Evolutionary conservation across 2,113 vertebrate species (phyloP).

Genomic region (Uropsilus gracilis): DNA sequence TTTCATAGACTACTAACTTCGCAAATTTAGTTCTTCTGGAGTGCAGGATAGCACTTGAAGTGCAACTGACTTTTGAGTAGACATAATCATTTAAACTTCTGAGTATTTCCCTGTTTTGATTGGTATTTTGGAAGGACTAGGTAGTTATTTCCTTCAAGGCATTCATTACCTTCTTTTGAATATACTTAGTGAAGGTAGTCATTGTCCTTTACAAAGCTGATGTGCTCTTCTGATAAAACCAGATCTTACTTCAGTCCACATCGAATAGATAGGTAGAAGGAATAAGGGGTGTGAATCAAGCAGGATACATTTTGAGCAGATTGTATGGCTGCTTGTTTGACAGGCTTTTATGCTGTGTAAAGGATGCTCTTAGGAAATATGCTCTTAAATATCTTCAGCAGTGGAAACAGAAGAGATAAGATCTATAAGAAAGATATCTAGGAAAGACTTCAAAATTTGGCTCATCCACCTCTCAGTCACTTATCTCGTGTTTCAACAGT

Average conservation of each 20-base stretch:
- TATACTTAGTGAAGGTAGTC: not conserved
- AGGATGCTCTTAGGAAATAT: not conserved
- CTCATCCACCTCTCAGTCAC: not conserved
- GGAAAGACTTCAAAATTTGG: not conserved
- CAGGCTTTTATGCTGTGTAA: not conserved
- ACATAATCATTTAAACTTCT: not conserved
- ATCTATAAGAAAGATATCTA: not conserved
- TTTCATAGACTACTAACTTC: not conserved
- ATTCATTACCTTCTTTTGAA: not conserved
- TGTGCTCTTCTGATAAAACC: not conserved
- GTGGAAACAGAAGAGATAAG: not conserved
- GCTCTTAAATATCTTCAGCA: not conserved
- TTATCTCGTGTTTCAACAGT: not conserved
- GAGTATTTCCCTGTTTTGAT: not conserved
- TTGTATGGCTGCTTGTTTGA: not conserved
- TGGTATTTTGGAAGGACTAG: constrained; percentile 6
- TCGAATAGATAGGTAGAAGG: not conserved
- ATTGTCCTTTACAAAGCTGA: not conserved
- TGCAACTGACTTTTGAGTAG: constrained; percentile 10
- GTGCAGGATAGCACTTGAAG: constrained; percentile 21
- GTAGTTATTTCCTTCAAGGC: not conserved
- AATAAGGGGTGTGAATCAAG: not conserved
- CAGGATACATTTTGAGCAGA: not conserved
- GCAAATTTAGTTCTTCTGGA: constrained; percentile 8
- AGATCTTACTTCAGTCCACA: not conserved